Evolutionary conservation across 2,113 vertebrate species (phyloP), one percentile per base, ranked within the genome.

Genomic region (Corythornis cristatus): DNA sequence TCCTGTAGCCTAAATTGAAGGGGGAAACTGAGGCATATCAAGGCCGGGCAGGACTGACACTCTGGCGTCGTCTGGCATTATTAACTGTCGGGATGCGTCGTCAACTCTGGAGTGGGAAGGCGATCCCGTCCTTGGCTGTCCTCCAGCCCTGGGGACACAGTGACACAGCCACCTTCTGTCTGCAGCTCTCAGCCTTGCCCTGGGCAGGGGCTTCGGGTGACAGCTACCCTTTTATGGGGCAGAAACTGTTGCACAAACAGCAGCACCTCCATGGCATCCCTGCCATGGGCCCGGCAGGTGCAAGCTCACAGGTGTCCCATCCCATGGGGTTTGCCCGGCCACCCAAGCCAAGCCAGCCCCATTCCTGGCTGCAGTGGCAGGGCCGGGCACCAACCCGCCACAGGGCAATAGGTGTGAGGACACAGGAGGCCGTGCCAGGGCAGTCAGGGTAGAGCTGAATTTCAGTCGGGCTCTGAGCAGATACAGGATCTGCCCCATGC

Each of bases 171-270:
- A 3, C 35, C 35, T 45, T 9, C 25, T 1, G 2, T 33, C 70
- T 21, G 21, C 0, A 0, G 16, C 29, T 58, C 25, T 29, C 58
- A 33, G 54, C 26, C 40, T 9, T 48, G 73, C 42, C 28, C 51
- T 3, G 48, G 28, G 12, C 50, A 6, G 2, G 2, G 29, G 12
- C 29, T 45, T 17, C 2, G 18, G 37, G 57, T 51, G 7, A 21
- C 33, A 23, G 54, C 11, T 37, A 37, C 28, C 29, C 2, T 23
- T 18, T 35, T 7, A 40, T 0, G 2, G 33, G 21, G 45, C 46
- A 62, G 72, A 23, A 88, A 23, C 46, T 87, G 37, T 45, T 6
- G 37, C 29, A 9, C 58, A 7, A 33, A 29, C n/a, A 54, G 72
- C 76, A 71, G 61, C 56, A 45, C 5, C 71, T 51, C 57, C 1